Percentiles rank a stretch among this genome's conserved stretches.
phyloP scores from a whole-genome alignment of 2,113 vertebrate species.

The Bostrychus sinensis region DNA sequence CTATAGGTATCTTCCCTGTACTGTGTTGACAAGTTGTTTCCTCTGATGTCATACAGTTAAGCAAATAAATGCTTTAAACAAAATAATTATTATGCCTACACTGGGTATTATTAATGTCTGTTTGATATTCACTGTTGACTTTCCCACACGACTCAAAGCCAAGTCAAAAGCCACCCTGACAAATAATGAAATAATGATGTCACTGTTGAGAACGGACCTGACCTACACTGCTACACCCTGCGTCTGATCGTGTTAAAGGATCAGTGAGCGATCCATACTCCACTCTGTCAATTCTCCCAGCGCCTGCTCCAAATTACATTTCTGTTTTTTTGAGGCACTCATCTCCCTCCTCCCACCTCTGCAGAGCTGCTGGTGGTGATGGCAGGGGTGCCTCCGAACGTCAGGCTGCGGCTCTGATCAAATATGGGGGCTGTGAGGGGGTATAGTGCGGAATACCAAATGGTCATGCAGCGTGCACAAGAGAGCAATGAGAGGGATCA shows the following conservation, averaged over 20 bases:
- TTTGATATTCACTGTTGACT: constrained; percentile 39
- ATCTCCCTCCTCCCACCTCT: constrained; percentile 23
- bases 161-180: constrained; percentile 6
- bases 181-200: constrained; percentile 26
- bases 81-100: constrained; percentile 26
- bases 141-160: constrained; percentile 31
- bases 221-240: constrained; percentile 7
- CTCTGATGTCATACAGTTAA: constrained; percentile 4
- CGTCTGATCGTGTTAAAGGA: constrained; percentile 10
- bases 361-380: constrained; percentile 6
- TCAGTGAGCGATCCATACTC: constrained; percentile 43
- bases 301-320: constrained; percentile 58
- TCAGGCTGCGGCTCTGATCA: constrained; percentile 37
- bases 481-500: constrained; percentile 27
- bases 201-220: not conserved
- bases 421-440: constrained; percentile 28
- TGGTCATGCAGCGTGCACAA: constrained; percentile 10
- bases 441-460: constrained; percentile 59
- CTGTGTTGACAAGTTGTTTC: not conserved
- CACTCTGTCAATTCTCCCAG: constrained; percentile 47
- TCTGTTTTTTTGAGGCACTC: constrained; percentile 33
- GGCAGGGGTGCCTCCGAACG: constrained; percentile 54
- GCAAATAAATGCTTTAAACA: constrained; percentile 25
- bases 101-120: constrained; percentile 21
- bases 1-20: too few relatives aligned